These are phyloP conservation scores for Poeciliopsis occidentalis DNA, from an alignment of 2,113 vertebrate genomes.

Conservation along the genomic window DNA sequence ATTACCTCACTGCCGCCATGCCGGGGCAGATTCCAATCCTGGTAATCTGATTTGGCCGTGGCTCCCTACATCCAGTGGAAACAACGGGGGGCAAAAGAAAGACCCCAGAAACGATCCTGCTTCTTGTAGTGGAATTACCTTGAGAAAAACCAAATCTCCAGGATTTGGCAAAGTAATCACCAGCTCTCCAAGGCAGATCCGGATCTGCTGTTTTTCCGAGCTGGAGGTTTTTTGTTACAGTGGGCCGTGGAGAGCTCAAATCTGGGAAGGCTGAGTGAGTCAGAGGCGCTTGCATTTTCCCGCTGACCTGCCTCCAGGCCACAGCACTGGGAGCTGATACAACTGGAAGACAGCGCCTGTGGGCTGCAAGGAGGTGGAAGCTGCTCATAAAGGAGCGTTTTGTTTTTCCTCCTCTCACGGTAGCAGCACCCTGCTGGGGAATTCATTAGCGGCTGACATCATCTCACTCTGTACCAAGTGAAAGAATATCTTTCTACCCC, in stretches of 20 bases:
- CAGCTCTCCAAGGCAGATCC: conserved; percentile 20
- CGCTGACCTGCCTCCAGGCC: conserved; percentile 65
- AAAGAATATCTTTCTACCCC: conserved; percentile 78
- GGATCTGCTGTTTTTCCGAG: conserved; percentile 5
- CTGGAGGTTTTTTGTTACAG: conserved; percentile 36
- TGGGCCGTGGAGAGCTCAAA: conserved; percentile 35
- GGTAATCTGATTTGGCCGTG: not conserved
- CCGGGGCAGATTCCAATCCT: not conserved
- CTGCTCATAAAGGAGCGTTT: conserved; percentile 76
- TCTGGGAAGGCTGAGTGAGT: conserved; percentile 51
- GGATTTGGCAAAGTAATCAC: conserved; percentile 31
- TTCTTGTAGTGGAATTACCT: not conserved
- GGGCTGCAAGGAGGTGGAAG: conserved; percentile 64
- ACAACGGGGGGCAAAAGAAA: not conserved
- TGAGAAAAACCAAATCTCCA: conserved; percentile 3
- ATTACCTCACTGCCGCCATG: no score
- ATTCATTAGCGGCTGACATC: conserved; percentile 83
- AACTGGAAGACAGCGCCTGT: conserved; percentile 65
- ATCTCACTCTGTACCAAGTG: conserved; percentile 73
- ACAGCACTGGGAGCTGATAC: conserved; percentile 55
- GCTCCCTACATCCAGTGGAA: not conserved
- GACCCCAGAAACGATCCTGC: not conserved
- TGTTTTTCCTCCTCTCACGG: conserved; percentile 75
- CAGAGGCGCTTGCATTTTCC: conserved; percentile 43
- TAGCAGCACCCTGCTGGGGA: conserved; percentile 80